Base-by-base conservation (phyloP, 2,797 vertebrate species). In the Salarias fasciatus region DNA sequence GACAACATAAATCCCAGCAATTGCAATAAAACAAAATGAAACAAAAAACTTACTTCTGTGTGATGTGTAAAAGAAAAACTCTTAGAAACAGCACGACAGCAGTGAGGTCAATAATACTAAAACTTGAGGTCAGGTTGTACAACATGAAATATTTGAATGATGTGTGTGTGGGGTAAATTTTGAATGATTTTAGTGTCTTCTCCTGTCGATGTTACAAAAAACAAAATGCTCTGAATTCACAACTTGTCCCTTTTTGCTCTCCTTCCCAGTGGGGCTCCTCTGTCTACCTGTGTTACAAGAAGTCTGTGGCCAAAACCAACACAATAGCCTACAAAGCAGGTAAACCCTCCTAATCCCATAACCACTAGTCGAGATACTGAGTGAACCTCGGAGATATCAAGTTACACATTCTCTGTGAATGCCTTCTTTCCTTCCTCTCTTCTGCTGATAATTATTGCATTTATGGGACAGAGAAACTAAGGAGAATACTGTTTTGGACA, bases 281-380 rank as follows among this genome's bases (percentile, higher is more conserved):
- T 0, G 95, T 97, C 4, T 99, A 95, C 85, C 90, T 99, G 76
- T 99, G 97, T 86, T 99, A 98, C 52, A 99, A 99, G 91, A 99
- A 99, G 85, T 99, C 97, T 43, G 94, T 99, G 92, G 95, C 95
- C 84, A 98, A 99, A 93, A 96, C 94, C 87, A 99, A 99, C 90
- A 94, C 94, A 35, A 86, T 99, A 85, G 96, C 96, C 45, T 99
- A 98, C 80, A 98, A 98, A 96, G 97, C 97, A 90, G 97, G 92
- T 93, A 82, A 81, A 62, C 15, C 37, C 24, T 46, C 40, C 6
- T 73, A 41, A 81, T 63, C 54, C 60, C 29, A 6, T 35, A 42
- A 69, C 54, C 31, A 37, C 60, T 1, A 4, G 11, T 9, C 10
- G 38, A 41, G 33, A 56, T 50, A 3, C 53, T 38, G 48, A 64